Evolutionary conservation across 2,797 vertebrate genomes (phyloP).

Genomic region (Intellagama lesueurii): DNA sequence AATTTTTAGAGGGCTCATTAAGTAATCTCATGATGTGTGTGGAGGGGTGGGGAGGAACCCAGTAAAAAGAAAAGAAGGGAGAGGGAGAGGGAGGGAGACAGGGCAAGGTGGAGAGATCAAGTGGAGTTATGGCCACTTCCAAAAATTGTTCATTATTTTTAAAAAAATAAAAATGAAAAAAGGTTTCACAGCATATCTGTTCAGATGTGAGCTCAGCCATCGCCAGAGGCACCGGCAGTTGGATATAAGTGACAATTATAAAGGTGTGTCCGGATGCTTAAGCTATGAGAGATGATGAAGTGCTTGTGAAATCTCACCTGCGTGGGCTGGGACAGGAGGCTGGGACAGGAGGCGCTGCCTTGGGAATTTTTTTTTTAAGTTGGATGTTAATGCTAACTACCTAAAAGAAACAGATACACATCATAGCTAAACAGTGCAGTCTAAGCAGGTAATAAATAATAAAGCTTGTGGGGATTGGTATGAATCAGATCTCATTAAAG

Average conservation of each 20-base stretch:
- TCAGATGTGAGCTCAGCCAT: constrained; percentile 69
- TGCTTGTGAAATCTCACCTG: constrained; percentile 68
- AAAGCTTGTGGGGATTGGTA: constrained; percentile 49
- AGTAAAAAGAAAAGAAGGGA: too few relatives aligned
- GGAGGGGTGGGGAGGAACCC: background rate
- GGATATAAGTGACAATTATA: constrained; percentile 71
- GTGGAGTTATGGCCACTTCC: constrained; percentile 37
- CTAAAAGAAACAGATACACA: constrained; percentile 60
- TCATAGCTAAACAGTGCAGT: constrained; percentile 55
- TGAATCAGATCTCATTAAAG: constrained; percentile 62
- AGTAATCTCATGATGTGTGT: background rate
- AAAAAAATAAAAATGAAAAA: background rate
- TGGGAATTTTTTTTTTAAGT: background rate
- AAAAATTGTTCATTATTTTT: constrained; percentile 33
- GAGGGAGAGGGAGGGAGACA: too few relatives aligned
- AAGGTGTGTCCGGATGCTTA: constrained; percentile 71
- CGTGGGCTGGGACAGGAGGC: constrained; percentile 42
- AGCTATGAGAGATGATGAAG: constrained; percentile 66
- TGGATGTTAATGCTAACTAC: constrained; percentile 59
- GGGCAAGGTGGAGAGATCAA: background rate
- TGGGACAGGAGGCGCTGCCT: constrained; percentile 59
- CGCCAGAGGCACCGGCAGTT: constrained; percentile 67
- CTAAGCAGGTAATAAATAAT: constrained; percentile 60
- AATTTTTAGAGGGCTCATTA: constrained; percentile 14
- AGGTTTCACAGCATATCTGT: constrained; percentile 57